Conservation (phyloP, 2,113 vertebrate genomes). For the Colinus virginianus region DNA sequence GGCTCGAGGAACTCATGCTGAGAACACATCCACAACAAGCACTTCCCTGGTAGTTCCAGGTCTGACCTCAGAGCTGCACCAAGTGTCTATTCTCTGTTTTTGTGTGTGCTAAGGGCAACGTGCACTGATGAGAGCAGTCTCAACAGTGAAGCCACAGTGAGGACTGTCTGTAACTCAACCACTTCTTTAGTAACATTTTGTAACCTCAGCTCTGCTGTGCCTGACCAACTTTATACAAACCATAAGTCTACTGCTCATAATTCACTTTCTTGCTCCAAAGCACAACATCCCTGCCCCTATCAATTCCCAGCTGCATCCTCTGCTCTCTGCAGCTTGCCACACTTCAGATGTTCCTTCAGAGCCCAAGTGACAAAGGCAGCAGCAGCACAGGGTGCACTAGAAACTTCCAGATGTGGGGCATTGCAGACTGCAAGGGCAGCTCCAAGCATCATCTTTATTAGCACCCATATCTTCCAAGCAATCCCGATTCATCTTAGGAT, state of each 20-base stretch:
- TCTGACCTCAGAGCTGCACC: background rate
- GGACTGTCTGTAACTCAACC: background rate
- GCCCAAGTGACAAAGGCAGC: background rate
- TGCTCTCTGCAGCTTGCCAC: background rate
- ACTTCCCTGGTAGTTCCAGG: background rate
- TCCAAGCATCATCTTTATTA: background rate
- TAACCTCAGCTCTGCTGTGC: background rate
- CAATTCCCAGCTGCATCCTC: background rate
- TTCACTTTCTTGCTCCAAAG: background rate
- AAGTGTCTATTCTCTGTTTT: background rate
- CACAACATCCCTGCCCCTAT: background rate
- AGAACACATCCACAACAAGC: background rate
- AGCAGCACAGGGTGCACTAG: background rate
- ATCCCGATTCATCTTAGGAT: background rate
- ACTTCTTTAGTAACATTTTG: background rate
- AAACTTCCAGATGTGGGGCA: background rate
- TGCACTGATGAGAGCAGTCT: background rate
- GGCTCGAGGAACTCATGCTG: background rate
- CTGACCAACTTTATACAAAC: background rate
- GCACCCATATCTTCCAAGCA: background rate
- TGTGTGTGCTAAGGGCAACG: background rate
- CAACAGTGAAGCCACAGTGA: background rate
- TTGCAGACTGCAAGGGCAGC: background rate
- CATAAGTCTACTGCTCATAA: background rate
- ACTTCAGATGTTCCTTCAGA: slow-evolving; percentile 1